Conservation (phyloP, 2,797 vertebrate genomes). For the Poecile montanus region DNA sequence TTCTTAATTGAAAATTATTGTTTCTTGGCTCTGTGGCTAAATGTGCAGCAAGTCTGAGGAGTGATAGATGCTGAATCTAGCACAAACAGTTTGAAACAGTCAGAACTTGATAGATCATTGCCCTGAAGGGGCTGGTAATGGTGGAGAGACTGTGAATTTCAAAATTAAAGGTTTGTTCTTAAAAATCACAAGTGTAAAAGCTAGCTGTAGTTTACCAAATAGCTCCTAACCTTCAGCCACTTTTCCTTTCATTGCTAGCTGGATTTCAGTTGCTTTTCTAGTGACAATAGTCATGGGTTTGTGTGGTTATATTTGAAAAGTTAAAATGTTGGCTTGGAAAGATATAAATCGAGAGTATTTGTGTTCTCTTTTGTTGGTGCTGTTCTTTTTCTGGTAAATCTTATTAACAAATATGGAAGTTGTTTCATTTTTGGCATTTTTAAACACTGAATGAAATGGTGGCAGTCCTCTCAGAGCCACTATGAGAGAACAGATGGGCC, state of each 20-base stretch:
- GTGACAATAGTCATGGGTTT: not conserved
- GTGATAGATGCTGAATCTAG: slow-evolving; percentile 94
- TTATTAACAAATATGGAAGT: slow-evolving; percentile 67
- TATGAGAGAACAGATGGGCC: slow-evolving; percentile 76
- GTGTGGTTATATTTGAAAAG: slow-evolving; percentile 30
- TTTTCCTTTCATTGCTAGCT: slow-evolving; percentile 27
- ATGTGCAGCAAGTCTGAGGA: slow-evolving; percentile 83
- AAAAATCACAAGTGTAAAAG: slow-evolving; percentile 74
- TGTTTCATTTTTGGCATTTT: slow-evolving; percentile 61
- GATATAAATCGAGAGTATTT: slow-evolving; percentile 1
- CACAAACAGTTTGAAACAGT: slow-evolving; percentile 96
- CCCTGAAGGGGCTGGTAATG: slow-evolving; percentile 87
- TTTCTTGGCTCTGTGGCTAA: slow-evolving; percentile 86
- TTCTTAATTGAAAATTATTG: slow-evolving; percentile 98
- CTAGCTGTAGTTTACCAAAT: slow-evolving; percentile 53
- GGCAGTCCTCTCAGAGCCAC: slow-evolving; percentile 67
- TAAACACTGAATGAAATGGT: slow-evolving; percentile 65
- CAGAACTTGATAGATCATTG: slow-evolving; percentile 95
- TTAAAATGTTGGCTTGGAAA: slow-evolving; percentile 31
- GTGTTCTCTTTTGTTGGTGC: not conserved
- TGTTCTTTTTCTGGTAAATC: slow-evolving; percentile 39
- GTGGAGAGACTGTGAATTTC: slow-evolving; percentile 80
- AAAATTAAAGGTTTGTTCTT: slow-evolving; percentile 83
- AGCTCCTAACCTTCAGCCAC: slow-evolving; percentile 35
- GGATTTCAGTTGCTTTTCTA: slow-evolving; percentile 10